phyloP scores from a whole-genome alignment of 2,113 vertebrate species.

The Pao palembangensis region DNA sequence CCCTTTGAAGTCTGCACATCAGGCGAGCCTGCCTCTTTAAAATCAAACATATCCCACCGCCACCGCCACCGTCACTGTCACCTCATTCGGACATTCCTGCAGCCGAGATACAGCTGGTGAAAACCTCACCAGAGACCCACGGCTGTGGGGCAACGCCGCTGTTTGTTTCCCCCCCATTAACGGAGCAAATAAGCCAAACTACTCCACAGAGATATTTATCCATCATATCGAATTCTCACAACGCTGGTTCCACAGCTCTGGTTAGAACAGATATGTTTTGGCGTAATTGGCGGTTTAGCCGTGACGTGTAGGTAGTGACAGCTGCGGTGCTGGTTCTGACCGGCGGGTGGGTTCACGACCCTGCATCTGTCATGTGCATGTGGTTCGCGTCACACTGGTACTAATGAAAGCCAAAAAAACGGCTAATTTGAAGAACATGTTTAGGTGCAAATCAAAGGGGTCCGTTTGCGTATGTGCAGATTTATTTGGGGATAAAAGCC shows the following conservation, averaged over 20 bases:
- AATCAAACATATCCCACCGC: too few relatives aligned
- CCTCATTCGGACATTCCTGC: too few relatives aligned
- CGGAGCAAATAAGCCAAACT: slow-evolving; percentile 39
- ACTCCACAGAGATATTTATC: neutral
- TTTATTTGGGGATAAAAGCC: neutral
- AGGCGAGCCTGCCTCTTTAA: slow-evolving; percentile 8
- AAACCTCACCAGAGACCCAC: too few relatives aligned
- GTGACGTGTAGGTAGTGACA: slow-evolving; percentile 2
- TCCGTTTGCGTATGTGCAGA: neutral
- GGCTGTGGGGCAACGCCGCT: too few relatives aligned
- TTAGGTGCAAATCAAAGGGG: slow-evolving; percentile 1
- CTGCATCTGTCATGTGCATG: slow-evolving; percentile 19
- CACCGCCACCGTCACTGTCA: too few relatives aligned
- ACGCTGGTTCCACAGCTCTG: neutral
- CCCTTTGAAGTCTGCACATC: slow-evolving; percentile 56
- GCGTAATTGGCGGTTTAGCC: slow-evolving; percentile 1
- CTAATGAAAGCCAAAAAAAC: neutral
- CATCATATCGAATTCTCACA: neutral
- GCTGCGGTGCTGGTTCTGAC: slow-evolving; percentile 1
- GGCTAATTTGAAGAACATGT: neutral
- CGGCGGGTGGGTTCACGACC: neutral
- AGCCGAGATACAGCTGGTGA: too few relatives aligned
- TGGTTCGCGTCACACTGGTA: neutral
- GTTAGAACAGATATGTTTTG: slow-evolving; percentile 4
- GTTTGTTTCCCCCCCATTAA: slow-evolving; percentile 15